Conservation (phyloP, 2,797 vertebrate species). For the Pitangus sulphuratus region DNA sequence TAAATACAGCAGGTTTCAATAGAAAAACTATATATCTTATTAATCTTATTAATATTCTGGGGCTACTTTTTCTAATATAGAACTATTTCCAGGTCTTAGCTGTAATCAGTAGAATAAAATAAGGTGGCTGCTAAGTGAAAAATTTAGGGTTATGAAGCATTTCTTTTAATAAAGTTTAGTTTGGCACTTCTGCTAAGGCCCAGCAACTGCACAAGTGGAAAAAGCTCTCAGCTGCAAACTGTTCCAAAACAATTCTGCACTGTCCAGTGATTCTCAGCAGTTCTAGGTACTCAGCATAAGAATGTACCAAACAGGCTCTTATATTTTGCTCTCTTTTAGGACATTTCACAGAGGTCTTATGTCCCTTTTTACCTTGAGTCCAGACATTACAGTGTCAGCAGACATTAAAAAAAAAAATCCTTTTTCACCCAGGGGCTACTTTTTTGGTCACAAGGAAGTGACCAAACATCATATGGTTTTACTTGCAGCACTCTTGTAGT, state of each 20-base stretch:
- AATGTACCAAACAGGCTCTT: not conserved
- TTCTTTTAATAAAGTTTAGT: not conserved
- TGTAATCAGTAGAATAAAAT: not conserved
- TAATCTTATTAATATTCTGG: not conserved
- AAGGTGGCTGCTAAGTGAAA: not conserved
- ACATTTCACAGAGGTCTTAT: not conserved
- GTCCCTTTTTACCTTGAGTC: not conserved
- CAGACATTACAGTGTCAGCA: not conserved
- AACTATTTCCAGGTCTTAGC: not conserved
- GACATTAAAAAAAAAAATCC: not conserved
- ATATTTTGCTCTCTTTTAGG: not conserved
- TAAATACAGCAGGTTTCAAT: not conserved
- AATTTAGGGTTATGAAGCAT: not conserved
- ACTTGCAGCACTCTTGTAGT: not conserved
- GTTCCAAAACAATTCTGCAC: not conserved
- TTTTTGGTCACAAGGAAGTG: not conserved
- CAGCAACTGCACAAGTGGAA: not conserved
- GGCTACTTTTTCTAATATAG: not conserved
- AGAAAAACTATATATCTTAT: not conserved
- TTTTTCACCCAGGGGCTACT: not conserved
- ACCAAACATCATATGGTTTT: not conserved
- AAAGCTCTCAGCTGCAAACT: not conserved
- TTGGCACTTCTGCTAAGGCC: not conserved
- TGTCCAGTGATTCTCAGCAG: not conserved
- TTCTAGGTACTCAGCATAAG: not conserved